phyloP scores from a whole-genome alignment of 2,797 vertebrate genomes.

The Hemibagrus guttatus region DNA sequence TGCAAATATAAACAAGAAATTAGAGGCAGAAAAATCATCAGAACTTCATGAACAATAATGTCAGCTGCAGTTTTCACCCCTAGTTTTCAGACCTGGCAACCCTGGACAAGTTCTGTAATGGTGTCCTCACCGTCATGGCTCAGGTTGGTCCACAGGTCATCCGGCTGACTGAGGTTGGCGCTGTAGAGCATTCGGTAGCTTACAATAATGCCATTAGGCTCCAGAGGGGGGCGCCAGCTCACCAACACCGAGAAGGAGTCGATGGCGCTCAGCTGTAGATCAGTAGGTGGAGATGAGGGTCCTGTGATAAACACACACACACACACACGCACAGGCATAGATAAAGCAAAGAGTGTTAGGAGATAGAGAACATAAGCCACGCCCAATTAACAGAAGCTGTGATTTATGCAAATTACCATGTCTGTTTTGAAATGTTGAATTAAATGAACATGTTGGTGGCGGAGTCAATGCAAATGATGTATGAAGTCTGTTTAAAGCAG shows the following conservation, averaged over 20 bases:
- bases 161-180: constrained; percentile 82
- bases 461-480: not conserved
- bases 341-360: not conserved
- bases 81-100: constrained; percentile 1
- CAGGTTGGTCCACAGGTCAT: constrained; percentile 87
- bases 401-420: not conserved
- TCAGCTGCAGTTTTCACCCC: too few relatives aligned
- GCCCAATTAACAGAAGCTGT: not conserved
- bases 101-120: not conserved
- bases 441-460: not conserved
- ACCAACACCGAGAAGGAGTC: constrained; percentile 87
- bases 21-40: not conserved
- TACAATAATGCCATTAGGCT: constrained; percentile 89
- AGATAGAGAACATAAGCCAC: not conserved
- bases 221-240: constrained; percentile 91
- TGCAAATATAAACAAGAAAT: constrained; percentile 57
- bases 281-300: constrained; percentile 88
- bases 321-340: constrained; percentile 9
- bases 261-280: constrained; percentile 85
- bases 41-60: not conserved
- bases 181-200: constrained; percentile 89
- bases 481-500: too few relatives aligned
- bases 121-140: constrained; percentile 83
- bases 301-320: constrained; percentile 68
- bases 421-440: not conserved